These are phyloP conservation scores for Chaetodon auriga DNA, from an alignment of 2,113 vertebrate species.

Conservation along the genomic window DNA sequence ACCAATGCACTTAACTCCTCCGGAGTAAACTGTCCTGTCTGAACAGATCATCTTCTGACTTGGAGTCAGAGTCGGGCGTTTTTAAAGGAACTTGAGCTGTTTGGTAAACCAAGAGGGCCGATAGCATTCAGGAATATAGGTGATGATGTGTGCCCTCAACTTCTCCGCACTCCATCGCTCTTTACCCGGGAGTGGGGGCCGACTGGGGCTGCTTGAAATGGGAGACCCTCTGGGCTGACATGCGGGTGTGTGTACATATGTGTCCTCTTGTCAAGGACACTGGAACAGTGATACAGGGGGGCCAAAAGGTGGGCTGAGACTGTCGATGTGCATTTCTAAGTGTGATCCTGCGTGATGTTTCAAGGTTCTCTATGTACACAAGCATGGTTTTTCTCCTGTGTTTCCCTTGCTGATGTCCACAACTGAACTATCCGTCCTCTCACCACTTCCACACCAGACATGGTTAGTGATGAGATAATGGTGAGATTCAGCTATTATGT, in stretches of 20 bases:
- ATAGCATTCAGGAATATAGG: background rate
- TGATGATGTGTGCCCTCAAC: background rate
- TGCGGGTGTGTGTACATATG: background rate
- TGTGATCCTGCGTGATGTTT: conserved; percentile 14
- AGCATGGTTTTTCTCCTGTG: conserved; percentile 44
- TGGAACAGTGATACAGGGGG: background rate
- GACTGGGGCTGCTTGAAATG: conserved; percentile 49
- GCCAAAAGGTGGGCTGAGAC: background rate
- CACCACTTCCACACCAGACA: conserved; percentile 37
- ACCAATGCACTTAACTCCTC: conserved; percentile 30
- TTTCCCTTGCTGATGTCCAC: conserved; percentile 53
- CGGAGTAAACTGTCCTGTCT: conserved; percentile 31
- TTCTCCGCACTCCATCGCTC: conserved; percentile 4
- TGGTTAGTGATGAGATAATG: conserved; percentile 54
- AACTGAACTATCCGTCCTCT: conserved; percentile 15
- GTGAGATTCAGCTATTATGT: conserved; percentile 57
- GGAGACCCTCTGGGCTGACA: conserved; percentile 65
- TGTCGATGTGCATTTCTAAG: conserved; percentile 6
- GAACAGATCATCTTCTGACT: conserved; percentile 29
- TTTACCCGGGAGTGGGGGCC: conserved; percentile 2
- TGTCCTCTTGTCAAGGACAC: conserved; percentile 61
- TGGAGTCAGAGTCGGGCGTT: background rate
- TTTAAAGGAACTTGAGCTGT: conserved; percentile 28
- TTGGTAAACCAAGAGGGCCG: conserved; percentile 13
- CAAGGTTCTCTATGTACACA: conserved; percentile 13